phyloP scores from a whole-genome alignment of 2,888 invertebrate species.

The Drosophila percnosoma region DNA sequence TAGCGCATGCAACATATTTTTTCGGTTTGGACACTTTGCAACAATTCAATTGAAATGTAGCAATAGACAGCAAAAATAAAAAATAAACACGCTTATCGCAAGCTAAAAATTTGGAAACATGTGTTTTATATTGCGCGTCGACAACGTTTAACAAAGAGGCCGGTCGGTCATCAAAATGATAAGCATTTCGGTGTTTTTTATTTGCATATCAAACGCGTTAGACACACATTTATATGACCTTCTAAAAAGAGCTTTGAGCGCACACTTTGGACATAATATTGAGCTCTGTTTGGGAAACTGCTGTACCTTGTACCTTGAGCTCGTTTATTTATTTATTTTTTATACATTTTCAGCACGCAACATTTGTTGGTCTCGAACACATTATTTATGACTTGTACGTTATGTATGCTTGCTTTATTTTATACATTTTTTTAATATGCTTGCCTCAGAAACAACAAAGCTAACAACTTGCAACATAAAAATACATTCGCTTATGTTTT shows the following conservation, averaged over 20 bases:
- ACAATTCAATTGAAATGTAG: constrained; percentile 67
- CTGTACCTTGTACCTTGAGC: constrained; percentile 41
- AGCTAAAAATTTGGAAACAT: constrained; percentile 27
- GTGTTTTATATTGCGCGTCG: constrained; percentile 50
- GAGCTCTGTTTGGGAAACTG: constrained; percentile 46
- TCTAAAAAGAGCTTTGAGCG: constrained; percentile 9
- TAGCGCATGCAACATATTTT: constrained; percentile 26
- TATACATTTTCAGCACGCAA: constrained; percentile 61
- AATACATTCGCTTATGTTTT: constrained; percentile 45
- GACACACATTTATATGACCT: constrained; percentile 52
- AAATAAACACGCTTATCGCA: constrained; percentile 21
- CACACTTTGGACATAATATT: constrained; percentile 53
- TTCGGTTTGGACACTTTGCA: constrained; percentile 55
- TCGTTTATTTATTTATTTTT: constrained; percentile 26
- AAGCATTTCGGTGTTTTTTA: constrained; percentile 45
- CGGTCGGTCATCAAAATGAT: constrained; percentile 48
- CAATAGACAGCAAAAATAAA: not conserved
- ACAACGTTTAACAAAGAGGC: constrained; percentile 16
- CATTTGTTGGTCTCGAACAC: constrained; percentile 53
- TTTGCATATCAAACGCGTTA: constrained; percentile 71
- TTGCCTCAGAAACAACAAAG: constrained; percentile 27
- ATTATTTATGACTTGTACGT: constrained; percentile 66
- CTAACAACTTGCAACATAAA: constrained; percentile 45
- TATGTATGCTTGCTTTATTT: constrained; percentile 18
- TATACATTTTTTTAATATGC: constrained; percentile 34